Evolutionary conservation across 2,113 vertebrate species (phyloP).

Genomic region (Zosterops hypoxanthus): DNA sequence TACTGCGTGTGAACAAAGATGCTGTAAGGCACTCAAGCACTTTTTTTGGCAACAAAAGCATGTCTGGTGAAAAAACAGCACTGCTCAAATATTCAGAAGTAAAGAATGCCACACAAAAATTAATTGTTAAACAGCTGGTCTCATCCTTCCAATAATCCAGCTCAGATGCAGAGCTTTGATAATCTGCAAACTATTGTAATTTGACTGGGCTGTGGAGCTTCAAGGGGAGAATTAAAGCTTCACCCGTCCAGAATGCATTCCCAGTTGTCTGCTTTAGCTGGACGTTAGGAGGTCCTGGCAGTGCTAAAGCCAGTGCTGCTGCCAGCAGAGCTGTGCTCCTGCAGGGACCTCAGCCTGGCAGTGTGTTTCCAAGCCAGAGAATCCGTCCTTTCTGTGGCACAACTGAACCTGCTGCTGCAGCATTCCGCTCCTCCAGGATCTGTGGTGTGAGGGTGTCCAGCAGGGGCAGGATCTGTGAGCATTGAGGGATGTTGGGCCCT

Average conservation of each 20-base stretch:
- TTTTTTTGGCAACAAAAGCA: conserved; percentile 25
- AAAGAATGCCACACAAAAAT: background rate
- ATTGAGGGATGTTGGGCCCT: fast-evolving
- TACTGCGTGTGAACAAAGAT: conserved; percentile 42
- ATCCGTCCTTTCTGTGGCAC: fast-evolving
- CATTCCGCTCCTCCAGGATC: background rate
- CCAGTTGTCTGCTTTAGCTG: background rate
- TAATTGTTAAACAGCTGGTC: background rate
- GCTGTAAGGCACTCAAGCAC: conserved; percentile 35
- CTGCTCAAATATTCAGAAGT: background rate
- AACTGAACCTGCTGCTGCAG: background rate
- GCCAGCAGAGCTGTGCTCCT: background rate
- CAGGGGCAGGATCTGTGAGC: background rate
- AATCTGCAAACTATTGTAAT: background rate
- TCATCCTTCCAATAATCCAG: background rate
- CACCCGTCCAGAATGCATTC: fast-evolving
- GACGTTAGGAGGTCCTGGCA: background rate
- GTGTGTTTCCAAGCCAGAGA: background rate
- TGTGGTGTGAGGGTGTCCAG: background rate
- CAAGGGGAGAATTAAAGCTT: background rate
- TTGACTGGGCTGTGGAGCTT: background rate
- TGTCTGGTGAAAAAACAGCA: conserved; percentile 2
- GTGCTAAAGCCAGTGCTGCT: background rate
- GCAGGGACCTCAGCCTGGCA: background rate
- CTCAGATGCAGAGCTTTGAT: background rate